Base-by-base conservation (phyloP, 2,113 vertebrate genomes). In the Taxidea taxus region DNA sequence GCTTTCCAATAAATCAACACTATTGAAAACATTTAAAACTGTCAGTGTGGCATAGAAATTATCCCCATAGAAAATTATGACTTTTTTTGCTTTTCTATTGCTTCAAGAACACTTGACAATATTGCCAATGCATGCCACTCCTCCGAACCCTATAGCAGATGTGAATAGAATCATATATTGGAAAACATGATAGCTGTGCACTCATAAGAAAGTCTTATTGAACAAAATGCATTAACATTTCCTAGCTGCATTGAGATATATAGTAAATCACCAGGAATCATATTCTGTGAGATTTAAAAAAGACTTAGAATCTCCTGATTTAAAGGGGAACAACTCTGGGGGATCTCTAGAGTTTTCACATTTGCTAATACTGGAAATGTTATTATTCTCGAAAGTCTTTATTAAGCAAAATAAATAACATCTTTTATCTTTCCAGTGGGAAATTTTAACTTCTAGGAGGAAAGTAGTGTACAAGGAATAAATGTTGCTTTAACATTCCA, bases 371-470 rank as follows among this genome's bases (percentile, higher is more conserved):
- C 77, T 96, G 15, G 88, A 97, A 97, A 95, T 91, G 80, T 49
- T 88, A 60, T 94, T 97, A 87, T 97, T 96, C 77, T 95, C 94
- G 82, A 56, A 49, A 92, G 78, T 51, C 94, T 97, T 97, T 90
- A 95, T 97, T 98, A 98, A 98, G 93, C 68, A 94, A 96, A 97
- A 94, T 70, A 97, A 98, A 98, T 81, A 97, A 97, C 92, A 14
- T 16, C 2, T 4, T 92, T 94, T 98, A 94, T 91, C 74, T 96
- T 97, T 92, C 78, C 25, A 93, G 64, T 86, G 60, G 29, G 85
- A 89, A 96, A 85, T 12, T 56, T 15, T 5, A 60, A 95, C 78
- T 97, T 96, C 54, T 64, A 91, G 44, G 10, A 62, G 91, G 66
- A 1, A 75, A 74, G 54, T 84, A 66, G 72, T 31, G 68, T 1